Base-by-base conservation (phyloP, 2,797 vertebrate species). In the Ficedula albicollis region DNA sequence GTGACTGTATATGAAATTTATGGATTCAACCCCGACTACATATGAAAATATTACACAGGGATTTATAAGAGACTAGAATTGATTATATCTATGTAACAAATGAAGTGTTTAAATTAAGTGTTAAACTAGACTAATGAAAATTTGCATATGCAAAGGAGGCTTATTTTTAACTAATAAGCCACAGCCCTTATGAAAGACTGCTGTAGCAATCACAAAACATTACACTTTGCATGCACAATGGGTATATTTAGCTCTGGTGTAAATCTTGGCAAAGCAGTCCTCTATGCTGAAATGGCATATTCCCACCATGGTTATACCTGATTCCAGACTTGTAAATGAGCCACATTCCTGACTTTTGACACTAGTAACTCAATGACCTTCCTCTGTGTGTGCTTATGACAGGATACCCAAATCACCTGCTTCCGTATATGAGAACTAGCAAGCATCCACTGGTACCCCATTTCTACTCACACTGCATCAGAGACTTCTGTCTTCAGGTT, bases 311-410 rank as follows among this genome's bases (percentile, higher is more conserved):
- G 32, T 0, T 82, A 34, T 41, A 62, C 32, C 30, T 1, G 2
- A 66, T 41, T 89, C 68, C 68, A 56, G 41, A 43, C 21, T 60
- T 63, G 27, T 36, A 72, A 60, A 63, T 10, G 3, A 79, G 34
- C 38, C 21, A 32, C 1, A 10, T 4, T 62, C 55, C 55, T 75
- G 54, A 63, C 16, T 17, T 85, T 74, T 60, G 38, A 43, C 20
- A 58, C 22, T 5, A 54, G 30, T 41, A 39, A 74, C 41, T 76
- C 38, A 38, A n/a, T 1, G 8, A 67, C 41, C 72, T 51, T 84
- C 32, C 59, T 43, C 6, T 3, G 34, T 1, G 0, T 2, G 6
- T 15, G 23, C 2, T 0, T 38, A 58, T 19, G 52, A 62, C 36
- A 41, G 27, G 27, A 29, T 13, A 70, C 3, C 14, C 44, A 60